Conservation (phyloP, 35 echinoderm and acorn worm genomes). For the Strongylocentrotus purpuratus region DNA sequence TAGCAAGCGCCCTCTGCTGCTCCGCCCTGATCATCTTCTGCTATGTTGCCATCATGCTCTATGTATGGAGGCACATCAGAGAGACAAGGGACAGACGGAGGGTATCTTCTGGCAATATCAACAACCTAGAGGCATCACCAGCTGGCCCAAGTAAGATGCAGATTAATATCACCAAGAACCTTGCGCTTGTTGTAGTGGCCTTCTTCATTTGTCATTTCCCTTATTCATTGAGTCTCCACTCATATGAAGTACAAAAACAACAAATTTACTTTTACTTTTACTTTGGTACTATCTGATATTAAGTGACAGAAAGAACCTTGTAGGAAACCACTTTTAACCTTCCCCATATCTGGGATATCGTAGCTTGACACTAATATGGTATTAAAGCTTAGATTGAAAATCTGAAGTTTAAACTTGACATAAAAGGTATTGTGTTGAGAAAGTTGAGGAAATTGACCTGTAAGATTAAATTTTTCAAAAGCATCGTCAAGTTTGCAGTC, state of each 20-base stretch:
- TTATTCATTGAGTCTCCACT: constrained; percentile 27
- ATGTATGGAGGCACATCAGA: constrained; percentile 62
- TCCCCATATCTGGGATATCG: background rate
- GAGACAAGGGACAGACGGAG: constrained; percentile 17
- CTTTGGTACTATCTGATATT: too few species aligned
- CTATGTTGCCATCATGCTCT: constrained; percentile 58
- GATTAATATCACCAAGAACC: constrained; percentile 79
- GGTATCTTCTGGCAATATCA: background rate
- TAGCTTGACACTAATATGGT: background rate
- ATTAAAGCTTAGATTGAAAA: background rate
- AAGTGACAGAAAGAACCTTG: too few species aligned
- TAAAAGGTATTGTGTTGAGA: too few species aligned
- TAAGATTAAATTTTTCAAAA: too few species aligned
- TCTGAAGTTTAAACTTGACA: background rate
- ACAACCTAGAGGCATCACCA: background rate
- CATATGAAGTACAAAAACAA: constrained; percentile 29
- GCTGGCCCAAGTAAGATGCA: background rate
- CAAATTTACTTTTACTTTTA: background rate
- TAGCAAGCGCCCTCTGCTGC: constrained; percentile 45
- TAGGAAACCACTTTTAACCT: too few species aligned
- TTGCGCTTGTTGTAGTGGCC: constrained; percentile 61
- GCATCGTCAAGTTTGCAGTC: too few species aligned
- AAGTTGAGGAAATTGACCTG: too few species aligned
- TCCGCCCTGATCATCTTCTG: constrained; percentile 59
- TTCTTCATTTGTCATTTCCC: constrained; percentile 71